Evolutionary conservation across 2,113 vertebrate species (phyloP).

Genomic region (Callipepla californica): DNA sequence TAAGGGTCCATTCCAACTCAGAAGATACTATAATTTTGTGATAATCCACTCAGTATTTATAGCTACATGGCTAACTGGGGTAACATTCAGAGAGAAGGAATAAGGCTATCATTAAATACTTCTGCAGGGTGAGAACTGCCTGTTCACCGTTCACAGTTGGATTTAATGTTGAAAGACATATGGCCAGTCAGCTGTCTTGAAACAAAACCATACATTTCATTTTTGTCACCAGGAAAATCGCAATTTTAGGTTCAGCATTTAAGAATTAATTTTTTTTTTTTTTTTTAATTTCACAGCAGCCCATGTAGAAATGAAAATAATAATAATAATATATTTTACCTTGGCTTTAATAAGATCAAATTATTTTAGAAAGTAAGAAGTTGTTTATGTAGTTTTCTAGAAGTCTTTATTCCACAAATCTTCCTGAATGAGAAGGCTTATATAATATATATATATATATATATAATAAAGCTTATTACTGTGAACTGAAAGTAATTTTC

Average conservation of each 20-base stretch:
- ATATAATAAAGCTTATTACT: not conserved
- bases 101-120: not conserved
- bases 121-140: not conserved
- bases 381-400: not conserved
- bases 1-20: not conserved
- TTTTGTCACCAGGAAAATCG: not conserved
- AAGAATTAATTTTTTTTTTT: not conserved
- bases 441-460: too few species aligned
- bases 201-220: not conserved
- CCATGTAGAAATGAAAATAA: not conserved
- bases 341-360: not conserved
- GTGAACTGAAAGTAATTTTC: not conserved
- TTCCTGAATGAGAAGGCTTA: not conserved
- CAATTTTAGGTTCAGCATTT: not conserved
- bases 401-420: not conserved
- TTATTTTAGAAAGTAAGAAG: not conserved
- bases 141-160: not conserved
- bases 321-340: fast-evolving
- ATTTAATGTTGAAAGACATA: not conserved
- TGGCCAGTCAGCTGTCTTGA: not conserved
- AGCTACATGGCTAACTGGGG: not conserved
- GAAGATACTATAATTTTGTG: too few species aligned
- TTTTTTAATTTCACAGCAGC: not conserved
- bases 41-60: not conserved
- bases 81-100: not conserved